Conservation (phyloP, 2,888 invertebrate genomes). For the Minunthozetes semirufus region DNA sequence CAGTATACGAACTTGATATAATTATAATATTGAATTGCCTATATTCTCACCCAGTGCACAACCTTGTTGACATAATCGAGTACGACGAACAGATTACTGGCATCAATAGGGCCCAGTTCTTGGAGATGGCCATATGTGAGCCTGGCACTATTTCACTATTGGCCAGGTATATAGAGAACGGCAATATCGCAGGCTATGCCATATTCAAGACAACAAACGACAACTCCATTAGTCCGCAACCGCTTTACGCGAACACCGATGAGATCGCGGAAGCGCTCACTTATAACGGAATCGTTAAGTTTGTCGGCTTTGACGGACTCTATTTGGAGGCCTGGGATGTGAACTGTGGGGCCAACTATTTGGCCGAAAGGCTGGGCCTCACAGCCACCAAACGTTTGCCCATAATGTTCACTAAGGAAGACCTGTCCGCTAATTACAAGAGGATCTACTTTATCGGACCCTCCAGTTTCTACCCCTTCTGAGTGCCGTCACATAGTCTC, state of each 20-base stretch:
- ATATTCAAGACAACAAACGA: constrained; percentile 33
- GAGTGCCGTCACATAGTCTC: not conserved
- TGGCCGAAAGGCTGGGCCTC: constrained; percentile 31
- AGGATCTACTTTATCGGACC: constrained; percentile 34
- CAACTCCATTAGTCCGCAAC: constrained; percentile 32
- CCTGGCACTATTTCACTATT: constrained; percentile 29
- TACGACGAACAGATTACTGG: constrained; percentile 35
- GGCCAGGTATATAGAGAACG: constrained; percentile 33
- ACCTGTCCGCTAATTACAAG: constrained; percentile 32
- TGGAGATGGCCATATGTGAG: constrained; percentile 24
- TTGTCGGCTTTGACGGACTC: constrained; percentile 32
- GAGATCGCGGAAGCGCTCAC: constrained; percentile 36
- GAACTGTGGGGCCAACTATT: constrained; percentile 20
- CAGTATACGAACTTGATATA: no score
- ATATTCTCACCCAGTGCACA: constrained; percentile 16
- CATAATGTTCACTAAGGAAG: constrained; percentile 34
- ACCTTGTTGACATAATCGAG: constrained; percentile 31
- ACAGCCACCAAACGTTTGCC: constrained; percentile 16
- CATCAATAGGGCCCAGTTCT: constrained; percentile 32
- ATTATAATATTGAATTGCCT: no score
- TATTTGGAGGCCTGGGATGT: constrained; percentile 34
- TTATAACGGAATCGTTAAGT: constrained; percentile 34
- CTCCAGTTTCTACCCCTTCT: constrained; percentile 34
- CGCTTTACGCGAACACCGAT: constrained; percentile 33
- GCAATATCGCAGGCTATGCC: constrained; percentile 28